Evolutionary conservation across 2,113 vertebrate genomes (phyloP).

Genomic region (Elaphurus davidianus): DNA sequence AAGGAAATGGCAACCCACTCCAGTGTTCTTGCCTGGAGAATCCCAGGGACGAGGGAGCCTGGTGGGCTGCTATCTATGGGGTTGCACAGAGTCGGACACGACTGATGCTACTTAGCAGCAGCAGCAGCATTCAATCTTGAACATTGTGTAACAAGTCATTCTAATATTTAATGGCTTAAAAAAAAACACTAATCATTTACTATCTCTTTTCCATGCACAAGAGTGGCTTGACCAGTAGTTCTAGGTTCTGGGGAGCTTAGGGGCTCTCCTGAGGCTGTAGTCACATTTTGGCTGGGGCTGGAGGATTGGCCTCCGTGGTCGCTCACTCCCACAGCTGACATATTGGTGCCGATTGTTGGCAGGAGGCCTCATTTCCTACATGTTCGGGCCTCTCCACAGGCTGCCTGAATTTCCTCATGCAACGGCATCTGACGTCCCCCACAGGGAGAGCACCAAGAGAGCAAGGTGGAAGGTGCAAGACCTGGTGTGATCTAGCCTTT

Average conservation of each 20-base stretch:
- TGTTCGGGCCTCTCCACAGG: background rate
- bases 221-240: background rate
- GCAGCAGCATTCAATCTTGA: background rate
- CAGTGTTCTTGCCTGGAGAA: too few species aligned
- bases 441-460: background rate
- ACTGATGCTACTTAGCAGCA: too few species aligned
- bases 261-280: background rate
- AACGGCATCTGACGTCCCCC: background rate
- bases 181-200: background rate
- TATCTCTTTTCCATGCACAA: background rate
- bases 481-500: background rate
- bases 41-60: too few species aligned
- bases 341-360: background rate
- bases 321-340: background rate
- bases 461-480: background rate
- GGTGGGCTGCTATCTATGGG: too few species aligned
- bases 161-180: background rate
- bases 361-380: background rate
- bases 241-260: background rate
- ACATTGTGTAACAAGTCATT: background rate
- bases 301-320: background rate
- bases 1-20: too few species aligned
- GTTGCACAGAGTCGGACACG: too few species aligned
- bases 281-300: background rate
- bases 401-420: background rate